Evolutionary conservation across 2,797 vertebrate genomes (phyloP).

Genomic region (Melanogrammus aeglefinus): DNA sequence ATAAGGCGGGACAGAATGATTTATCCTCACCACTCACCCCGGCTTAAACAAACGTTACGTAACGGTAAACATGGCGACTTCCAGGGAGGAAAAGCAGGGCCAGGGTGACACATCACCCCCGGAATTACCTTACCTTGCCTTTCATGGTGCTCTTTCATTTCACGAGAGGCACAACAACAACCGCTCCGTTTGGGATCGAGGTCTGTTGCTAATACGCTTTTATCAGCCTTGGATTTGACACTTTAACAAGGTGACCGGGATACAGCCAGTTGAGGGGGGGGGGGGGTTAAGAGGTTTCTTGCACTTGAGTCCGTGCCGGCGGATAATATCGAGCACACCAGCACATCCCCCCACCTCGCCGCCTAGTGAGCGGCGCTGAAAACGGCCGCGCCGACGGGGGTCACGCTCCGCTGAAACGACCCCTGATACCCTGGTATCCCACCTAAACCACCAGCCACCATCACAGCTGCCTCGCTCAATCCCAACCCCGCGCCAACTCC

Average conservation of each 20-base stretch:
- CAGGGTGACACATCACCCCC: not conserved
- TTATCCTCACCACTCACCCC: slow-evolving; percentile 17
- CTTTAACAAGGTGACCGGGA: not conserved
- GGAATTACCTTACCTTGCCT: slow-evolving; percentile 42
- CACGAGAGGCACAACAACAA: not conserved
- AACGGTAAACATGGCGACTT: slow-evolving; percentile 34
- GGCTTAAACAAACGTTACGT: slow-evolving; percentile 37
- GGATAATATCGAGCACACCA: not conserved
- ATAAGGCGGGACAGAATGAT: slow-evolving; percentile 15
- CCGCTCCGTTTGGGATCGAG: not conserved
- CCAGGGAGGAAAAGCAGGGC: slow-evolving; percentile 13
- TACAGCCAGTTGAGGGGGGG: not conserved
- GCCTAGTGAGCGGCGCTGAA: not conserved
- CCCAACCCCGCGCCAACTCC: not conserved
- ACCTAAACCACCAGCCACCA: not conserved
- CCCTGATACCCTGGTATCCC: too few species aligned
- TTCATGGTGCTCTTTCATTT: slow-evolving; percentile 12
- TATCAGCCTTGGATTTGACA: not conserved
- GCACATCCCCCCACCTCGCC: too few species aligned
- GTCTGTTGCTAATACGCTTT: not conserved
- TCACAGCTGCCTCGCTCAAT: not conserved
- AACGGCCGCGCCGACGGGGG: too few species aligned
- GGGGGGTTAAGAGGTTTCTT: not conserved
- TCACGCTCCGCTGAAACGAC: too few species aligned
- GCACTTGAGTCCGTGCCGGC: not conserved